Conservation (phyloP, 2,888 invertebrate genomes). For the Limnephilus rhombicus region DNA sequence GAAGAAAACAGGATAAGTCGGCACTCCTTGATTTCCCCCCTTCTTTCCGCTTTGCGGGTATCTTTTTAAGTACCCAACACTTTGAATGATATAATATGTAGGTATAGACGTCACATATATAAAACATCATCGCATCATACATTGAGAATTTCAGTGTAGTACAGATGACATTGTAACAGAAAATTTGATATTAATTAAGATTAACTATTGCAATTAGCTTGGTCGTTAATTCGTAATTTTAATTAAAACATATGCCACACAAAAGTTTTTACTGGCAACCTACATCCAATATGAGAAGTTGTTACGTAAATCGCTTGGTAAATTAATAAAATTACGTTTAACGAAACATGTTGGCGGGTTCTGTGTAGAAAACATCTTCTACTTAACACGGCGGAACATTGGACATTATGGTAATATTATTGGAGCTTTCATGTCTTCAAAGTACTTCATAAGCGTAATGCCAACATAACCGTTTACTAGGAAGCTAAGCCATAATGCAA, state of each 20-base stretch:
- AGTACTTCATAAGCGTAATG: not conserved
- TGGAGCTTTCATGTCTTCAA: not conserved
- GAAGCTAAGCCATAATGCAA: not conserved
- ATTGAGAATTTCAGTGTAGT: not conserved
- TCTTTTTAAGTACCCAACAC: too few relatives aligned
- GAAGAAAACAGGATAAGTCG: too few relatives aligned
- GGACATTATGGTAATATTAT: not conserved
- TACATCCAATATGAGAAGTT: not conserved
- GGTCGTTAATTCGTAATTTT: not conserved
- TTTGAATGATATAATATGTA: too few relatives aligned
- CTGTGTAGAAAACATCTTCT: not conserved
- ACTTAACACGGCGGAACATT: not conserved
- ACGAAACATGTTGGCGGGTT: not conserved
- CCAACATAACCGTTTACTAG: not conserved
- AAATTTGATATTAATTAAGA: not conserved
- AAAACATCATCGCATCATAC: too few relatives aligned
- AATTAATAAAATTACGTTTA: not conserved
- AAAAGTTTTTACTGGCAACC: not conserved
- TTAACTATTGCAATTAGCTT: not conserved
- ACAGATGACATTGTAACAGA: not conserved
- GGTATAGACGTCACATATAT: too few relatives aligned
- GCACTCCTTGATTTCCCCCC: too few relatives aligned
- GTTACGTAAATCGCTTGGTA: not conserved
- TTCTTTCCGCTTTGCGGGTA: too few relatives aligned
- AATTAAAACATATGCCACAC: not conserved